Evolutionary conservation across 2,113 vertebrate genomes (phyloP).

Genomic region (Psilopsiagon aurifrons): DNA sequence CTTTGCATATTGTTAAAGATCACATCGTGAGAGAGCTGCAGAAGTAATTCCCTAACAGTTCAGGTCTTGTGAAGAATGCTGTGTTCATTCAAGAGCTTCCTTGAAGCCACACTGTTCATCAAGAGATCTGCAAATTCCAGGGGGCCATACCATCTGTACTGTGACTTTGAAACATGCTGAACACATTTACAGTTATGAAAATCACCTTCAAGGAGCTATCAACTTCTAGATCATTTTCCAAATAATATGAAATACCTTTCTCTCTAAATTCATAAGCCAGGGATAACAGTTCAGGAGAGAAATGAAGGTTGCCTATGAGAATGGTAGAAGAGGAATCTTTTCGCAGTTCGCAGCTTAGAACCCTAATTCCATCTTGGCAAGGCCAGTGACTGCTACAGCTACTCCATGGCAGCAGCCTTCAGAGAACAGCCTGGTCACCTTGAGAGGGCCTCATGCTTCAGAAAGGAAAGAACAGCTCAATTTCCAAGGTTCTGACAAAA

Average conservation of each 20-base stretch:
- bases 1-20: not conserved
- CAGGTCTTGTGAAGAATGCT: not conserved
- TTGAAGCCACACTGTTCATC: not conserved
- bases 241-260: not conserved
- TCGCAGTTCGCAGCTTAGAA: not conserved
- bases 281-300: not conserved
- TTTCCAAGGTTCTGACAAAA: not conserved
- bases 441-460: fast-evolving
- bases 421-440: not conserved
- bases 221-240: not conserved
- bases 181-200: not conserved
- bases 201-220: not conserved
- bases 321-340: not conserved
- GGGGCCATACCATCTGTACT: no score
- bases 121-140: not conserved
- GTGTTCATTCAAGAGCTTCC: not conserved
- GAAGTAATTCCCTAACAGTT: not conserved
- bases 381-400: not conserved
- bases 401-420: not conserved
- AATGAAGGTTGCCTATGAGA: not conserved
- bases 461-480: not conserved
- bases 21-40: not conserved
- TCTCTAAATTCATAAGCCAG: not conserved
- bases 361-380: not conserved
- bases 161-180: not conserved